These are phyloP conservation scores for Mechanitis messenoides DNA, from an alignment of 2,888 invertebrate genomes.

Conservation along the genomic window DNA sequence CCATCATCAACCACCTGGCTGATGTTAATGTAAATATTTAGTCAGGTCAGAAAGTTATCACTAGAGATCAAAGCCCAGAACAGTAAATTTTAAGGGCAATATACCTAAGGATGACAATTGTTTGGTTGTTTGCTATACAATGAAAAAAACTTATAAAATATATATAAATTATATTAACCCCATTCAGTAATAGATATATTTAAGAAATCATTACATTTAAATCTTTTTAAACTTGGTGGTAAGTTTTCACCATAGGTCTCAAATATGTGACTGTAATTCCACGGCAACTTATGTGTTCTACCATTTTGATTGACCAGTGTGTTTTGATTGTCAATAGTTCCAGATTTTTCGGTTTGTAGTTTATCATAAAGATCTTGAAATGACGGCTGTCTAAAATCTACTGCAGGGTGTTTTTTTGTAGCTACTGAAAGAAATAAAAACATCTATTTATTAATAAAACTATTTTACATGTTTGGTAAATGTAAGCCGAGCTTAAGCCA, in stretches of 20 bases:
- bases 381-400: constrained; percentile 39
- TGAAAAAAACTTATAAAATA: not conserved
- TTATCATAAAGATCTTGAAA: constrained; percentile 57
- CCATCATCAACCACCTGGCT: too few relatives aligned
- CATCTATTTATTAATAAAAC: not conserved
- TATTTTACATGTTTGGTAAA: too few relatives aligned
- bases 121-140: not conserved
- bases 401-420: constrained; percentile 35
- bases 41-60: too few relatives aligned
- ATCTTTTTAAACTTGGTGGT: constrained; percentile 78
- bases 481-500: too few relatives aligned
- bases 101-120: too few relatives aligned
- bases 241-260: constrained; percentile 64
- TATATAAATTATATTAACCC: constrained; percentile 54
- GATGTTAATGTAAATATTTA: too few relatives aligned
- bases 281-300: constrained; percentile 65
- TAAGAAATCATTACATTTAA: constrained; percentile 72
- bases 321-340: constrained; percentile 30
- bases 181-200: constrained; percentile 72
- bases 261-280: constrained; percentile 73
- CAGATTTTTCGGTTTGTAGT: constrained; percentile 46
- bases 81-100: too few relatives aligned
- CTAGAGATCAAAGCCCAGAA: too few relatives aligned
- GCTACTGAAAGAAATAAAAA: constrained; percentile 43
- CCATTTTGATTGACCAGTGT: constrained; percentile 54